These are phyloP conservation scores for Cryptus viduatorius DNA, from an alignment of 2,888 invertebrate species.

Conservation along the genomic window DNA sequence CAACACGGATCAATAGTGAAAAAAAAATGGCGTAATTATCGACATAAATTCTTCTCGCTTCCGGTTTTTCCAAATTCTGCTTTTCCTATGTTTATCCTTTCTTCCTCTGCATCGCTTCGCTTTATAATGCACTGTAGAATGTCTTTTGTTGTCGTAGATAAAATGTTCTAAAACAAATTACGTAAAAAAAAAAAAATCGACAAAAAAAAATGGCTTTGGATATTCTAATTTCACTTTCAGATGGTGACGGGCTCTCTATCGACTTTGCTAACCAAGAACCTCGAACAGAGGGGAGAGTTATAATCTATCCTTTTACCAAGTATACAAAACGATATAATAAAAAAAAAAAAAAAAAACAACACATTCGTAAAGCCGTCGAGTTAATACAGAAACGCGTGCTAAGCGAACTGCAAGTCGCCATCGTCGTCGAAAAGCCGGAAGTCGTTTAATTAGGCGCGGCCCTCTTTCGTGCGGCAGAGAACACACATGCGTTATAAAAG, in stretches of 20 bases:
- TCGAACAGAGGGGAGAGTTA: constrained; percentile 46
- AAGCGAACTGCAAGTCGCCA: constrained; percentile 24
- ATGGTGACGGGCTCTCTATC: constrained; percentile 81
- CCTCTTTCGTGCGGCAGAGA: constrained; percentile 39
- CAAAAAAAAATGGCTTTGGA: constrained; percentile 77
- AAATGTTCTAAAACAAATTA: constrained; percentile 3
- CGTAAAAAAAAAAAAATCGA: constrained; percentile 40
- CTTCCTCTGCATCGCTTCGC: background rate
- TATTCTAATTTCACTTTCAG: constrained; percentile 82
- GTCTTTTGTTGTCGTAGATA: constrained; percentile 6
- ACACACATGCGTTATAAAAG: constrained; percentile 25
- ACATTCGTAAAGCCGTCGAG: background rate
- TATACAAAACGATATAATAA: constrained; percentile 29
- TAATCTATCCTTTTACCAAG: constrained; percentile 32
- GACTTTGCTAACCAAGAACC: constrained; percentile 74
- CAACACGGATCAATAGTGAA: too few relatives aligned
- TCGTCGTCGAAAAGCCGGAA: constrained; percentile 63
- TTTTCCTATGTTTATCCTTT: background rate
- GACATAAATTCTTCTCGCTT: too few relatives aligned
- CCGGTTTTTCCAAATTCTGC: too few relatives aligned
- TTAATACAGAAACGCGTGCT: constrained; percentile 1
- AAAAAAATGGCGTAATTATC: too few relatives aligned
- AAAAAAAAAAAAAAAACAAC: constrained; percentile 21
- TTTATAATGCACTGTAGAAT: background rate
- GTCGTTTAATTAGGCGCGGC: constrained; percentile 70